These are phyloP conservation scores for Herpailurus yagouaroundi DNA, from an alignment of 2,113 vertebrate genomes.

Conservation along the genomic window DNA sequence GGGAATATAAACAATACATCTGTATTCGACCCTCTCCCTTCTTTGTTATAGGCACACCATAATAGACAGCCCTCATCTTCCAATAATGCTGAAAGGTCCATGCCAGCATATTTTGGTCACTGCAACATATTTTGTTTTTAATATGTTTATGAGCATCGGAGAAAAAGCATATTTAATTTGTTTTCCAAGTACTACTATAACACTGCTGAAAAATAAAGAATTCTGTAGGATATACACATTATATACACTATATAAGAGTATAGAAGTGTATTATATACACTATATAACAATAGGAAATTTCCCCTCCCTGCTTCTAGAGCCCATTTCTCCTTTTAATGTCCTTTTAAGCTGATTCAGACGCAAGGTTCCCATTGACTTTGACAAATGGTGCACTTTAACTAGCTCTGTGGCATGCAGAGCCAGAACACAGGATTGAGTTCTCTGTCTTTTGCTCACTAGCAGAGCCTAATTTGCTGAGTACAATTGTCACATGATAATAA, in stretches of 20 bases:
- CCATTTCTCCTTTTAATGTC: slow-evolving; percentile 28
- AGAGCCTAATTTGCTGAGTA: slow-evolving; percentile 18
- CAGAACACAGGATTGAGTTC: background rate
- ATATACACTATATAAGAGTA: no score
- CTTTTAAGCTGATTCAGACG: slow-evolving; percentile 18
- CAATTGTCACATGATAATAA: background rate
- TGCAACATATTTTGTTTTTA: slow-evolving; percentile 21
- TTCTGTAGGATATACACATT: background rate
- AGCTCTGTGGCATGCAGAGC: slow-evolving; percentile 41
- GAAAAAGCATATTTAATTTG: background rate
- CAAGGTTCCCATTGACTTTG: slow-evolving; percentile 35
- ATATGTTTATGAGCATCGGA: background rate
- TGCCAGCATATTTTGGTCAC: background rate
- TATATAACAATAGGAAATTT: background rate
- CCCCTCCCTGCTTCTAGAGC: background rate
- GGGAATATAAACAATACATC: background rate
- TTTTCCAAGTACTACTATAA: background rate
- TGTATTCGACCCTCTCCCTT: background rate
- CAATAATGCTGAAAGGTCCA: background rate
- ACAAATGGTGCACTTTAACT: slow-evolving; percentile 51
- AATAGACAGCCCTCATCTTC: background rate
- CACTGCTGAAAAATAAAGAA: background rate
- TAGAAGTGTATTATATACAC: no score
- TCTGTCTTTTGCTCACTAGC: background rate
- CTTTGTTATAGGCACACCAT: background rate